Conservation (phyloP, 2,113 vertebrate species). For the Coregonus clupeaformis region DNA sequence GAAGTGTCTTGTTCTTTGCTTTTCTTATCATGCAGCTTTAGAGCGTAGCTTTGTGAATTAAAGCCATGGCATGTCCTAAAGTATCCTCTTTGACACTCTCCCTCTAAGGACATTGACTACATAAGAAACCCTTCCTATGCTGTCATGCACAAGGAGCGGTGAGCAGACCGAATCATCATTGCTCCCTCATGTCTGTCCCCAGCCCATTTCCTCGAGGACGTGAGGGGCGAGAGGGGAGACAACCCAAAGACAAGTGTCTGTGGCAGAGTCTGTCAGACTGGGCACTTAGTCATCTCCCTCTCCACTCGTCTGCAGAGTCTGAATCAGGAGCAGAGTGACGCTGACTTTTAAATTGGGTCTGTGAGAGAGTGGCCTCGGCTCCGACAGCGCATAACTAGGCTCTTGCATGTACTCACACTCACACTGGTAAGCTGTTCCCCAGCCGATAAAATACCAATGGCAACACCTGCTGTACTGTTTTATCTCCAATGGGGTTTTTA, state of each 20-base stretch:
- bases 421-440: slow-evolving; percentile 34
- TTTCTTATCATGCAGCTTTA: no score
- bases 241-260: neutral
- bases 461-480: slow-evolving; percentile 11
- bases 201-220: neutral
- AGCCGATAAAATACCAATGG: slow-evolving; percentile 37
- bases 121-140: neutral
- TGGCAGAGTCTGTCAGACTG: slow-evolving; percentile 2
- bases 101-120: neutral
- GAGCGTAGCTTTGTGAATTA: no score
- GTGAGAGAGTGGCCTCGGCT: slow-evolving; percentile 1
- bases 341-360: slow-evolving; percentile 23
- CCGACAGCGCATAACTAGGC: neutral
- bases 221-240: neutral
- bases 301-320: neutral
- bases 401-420: neutral
- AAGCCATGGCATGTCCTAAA: no score
- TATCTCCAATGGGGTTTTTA: slow-evolving; percentile 9
- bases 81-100: neutral
- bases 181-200: neutral
- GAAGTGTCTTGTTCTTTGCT: no score
- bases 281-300: slow-evolving; percentile 7
- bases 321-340: neutral
- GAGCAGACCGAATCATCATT: neutral
- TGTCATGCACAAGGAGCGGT: neutral